phyloP scores from a whole-genome alignment of 2,888 invertebrate species.

The Philopedon plagiatum region DNA sequence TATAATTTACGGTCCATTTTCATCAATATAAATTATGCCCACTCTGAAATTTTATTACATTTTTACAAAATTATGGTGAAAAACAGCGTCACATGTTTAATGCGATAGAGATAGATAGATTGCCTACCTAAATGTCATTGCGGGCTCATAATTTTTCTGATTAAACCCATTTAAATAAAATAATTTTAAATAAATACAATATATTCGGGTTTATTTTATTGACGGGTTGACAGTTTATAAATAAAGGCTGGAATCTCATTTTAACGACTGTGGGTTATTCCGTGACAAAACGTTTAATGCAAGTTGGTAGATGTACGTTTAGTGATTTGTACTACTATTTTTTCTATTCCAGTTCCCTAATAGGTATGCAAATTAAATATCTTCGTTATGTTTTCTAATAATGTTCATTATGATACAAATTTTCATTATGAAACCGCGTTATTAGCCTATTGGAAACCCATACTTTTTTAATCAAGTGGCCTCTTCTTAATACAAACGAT shows the following conservation, averaged over 20 bases:
- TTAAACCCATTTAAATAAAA: slow-evolving; percentile 42
- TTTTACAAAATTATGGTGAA: slow-evolving; percentile 18
- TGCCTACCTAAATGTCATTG: slow-evolving; percentile 20
- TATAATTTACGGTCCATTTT: neutral
- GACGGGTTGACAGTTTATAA: slow-evolving; percentile 43
- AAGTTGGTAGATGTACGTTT: no score
- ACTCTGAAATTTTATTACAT: neutral
- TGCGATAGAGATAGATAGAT: slow-evolving; percentile 22
- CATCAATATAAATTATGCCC: slow-evolving; percentile 7
- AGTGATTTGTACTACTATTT: no score
- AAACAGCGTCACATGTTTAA: slow-evolving; percentile 17
- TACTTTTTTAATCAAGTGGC: no score
- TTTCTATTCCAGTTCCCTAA: no score
- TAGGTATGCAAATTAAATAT: no score
- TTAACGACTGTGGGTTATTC: slow-evolving; percentile 34
- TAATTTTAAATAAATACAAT: slow-evolving; percentile 33
- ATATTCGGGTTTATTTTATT: slow-evolving; percentile 43
- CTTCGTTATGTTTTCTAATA: no score
- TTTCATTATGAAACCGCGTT: no score
- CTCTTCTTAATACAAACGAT: no score
- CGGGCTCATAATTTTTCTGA: slow-evolving; percentile 35
- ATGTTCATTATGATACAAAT: no score
- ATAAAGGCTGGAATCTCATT: slow-evolving; percentile 34
- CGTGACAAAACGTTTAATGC: no score
- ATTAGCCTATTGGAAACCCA: no score